Conservation (phyloP, 92 coral and sea anemone genomes). For the Palythoa caribaeorum region DNA sequence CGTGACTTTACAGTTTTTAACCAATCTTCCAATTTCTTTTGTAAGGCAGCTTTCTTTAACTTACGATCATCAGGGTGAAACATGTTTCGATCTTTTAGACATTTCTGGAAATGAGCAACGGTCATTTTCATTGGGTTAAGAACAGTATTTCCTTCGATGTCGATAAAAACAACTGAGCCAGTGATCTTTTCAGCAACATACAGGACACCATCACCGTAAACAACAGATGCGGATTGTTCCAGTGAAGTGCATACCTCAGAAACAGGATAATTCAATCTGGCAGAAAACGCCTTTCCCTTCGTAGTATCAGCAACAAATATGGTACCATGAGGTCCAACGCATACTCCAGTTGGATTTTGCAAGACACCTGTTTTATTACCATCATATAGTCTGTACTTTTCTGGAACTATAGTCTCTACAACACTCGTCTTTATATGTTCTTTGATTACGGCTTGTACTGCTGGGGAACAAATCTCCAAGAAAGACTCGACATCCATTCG, state of each 20-base stretch:
- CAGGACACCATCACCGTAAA: constrained; percentile 45
- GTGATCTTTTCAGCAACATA: constrained; percentile 41
- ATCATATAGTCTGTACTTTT: constrained; percentile 40
- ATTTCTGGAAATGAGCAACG: constrained; percentile 43
- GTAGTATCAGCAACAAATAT: constrained; percentile 49
- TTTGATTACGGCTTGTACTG: constrained; percentile 30
- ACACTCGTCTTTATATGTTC: constrained; percentile 49
- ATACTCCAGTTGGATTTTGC: constrained; percentile 41
- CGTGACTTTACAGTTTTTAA: constrained; percentile 48
- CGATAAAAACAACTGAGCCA: constrained; percentile 38
- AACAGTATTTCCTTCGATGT: constrained; percentile 44
- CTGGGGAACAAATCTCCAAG: constrained; percentile 45
- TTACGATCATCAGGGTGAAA: constrained; percentile 46
- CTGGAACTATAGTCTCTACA: constrained; percentile 46
- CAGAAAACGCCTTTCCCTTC: constrained; percentile 53
- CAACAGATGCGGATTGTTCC: constrained; percentile 31
- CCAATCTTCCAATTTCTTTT: constrained; percentile 52
- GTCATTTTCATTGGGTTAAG: constrained; percentile 52
- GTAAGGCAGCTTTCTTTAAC: constrained; percentile 50
- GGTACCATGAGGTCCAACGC: constrained; percentile 44
- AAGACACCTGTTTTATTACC: constrained; percentile 50
- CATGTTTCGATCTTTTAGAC: constrained; percentile 47
- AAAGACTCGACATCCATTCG: constrained; percentile 55
- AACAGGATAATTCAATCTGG: constrained; percentile 48
- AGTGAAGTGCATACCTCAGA: constrained; percentile 39